phyloP scores from a whole-genome alignment of 2,797 vertebrate species.

The Etheostoma perlongum region DNA sequence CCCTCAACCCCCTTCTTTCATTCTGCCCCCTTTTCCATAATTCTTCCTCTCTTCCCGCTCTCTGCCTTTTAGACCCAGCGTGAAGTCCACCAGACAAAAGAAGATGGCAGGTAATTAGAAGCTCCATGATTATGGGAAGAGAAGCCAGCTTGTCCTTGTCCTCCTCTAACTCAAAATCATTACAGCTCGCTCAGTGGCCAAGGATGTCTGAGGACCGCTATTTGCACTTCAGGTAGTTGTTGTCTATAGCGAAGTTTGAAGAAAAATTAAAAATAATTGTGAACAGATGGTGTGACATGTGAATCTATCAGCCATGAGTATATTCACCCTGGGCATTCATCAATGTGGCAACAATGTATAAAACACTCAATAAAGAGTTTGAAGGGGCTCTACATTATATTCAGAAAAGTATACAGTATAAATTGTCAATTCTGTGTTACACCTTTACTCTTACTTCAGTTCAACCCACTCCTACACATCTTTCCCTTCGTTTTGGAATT shows the following conservation, averaged over 20 bases:
- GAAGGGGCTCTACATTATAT: not conserved
- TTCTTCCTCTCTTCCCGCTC: slow-evolving; percentile 43
- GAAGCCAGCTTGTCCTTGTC: slow-evolving; percentile 48
- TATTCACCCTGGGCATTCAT: slow-evolving; percentile 15
- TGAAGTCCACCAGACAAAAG: slow-evolving; percentile 59
- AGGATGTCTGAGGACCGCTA: slow-evolving; percentile 16
- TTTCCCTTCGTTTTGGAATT: no score
- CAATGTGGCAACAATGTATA: not conserved
- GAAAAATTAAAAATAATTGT: not conserved
- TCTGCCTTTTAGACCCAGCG: slow-evolving; percentile 43
- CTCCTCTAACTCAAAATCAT: slow-evolving; percentile 50
- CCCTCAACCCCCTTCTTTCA: slow-evolving; percentile 72
- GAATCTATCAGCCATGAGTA: slow-evolving; percentile 13
- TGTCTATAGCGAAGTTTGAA: slow-evolving; percentile 8
- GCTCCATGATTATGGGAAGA: slow-evolving; percentile 42
- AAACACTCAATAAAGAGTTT: not conserved
- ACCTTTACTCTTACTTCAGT: no score
- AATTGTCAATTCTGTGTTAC: no score
- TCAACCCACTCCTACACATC: no score
- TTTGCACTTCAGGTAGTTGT: slow-evolving; percentile 25
- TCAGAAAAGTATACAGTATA: no score
- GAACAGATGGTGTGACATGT: slow-evolving; percentile 23
- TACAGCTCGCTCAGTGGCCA: slow-evolving; percentile 16
- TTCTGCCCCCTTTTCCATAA: slow-evolving; percentile 59
- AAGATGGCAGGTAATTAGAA: slow-evolving; percentile 84